phyloP scores from a whole-genome alignment of 2,113 vertebrate genomes.

The Phycodurus eques region DNA sequence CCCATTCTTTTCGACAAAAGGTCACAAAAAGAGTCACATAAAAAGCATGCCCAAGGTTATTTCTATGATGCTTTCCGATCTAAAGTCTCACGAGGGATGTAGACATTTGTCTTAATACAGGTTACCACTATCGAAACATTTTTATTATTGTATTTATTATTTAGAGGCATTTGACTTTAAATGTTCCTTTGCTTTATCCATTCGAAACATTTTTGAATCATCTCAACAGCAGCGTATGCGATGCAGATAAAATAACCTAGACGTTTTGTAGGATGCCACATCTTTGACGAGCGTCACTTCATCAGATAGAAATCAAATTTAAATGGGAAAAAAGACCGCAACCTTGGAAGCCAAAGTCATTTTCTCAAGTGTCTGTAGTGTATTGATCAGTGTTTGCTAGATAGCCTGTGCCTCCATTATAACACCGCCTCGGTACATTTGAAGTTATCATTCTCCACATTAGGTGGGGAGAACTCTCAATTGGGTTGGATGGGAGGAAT shows the following conservation, averaged over 20 bases:
- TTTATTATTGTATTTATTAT: no score
- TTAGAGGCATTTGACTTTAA: neutral
- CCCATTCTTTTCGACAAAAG: no score
- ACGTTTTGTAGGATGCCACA: neutral
- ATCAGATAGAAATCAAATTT: constrained; percentile 3
- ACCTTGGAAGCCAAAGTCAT: constrained; percentile 16
- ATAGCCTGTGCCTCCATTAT: constrained; percentile 24
- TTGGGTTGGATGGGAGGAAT: constrained; percentile 50
- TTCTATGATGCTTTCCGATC: neutral
- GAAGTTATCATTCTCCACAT: constrained; percentile 47
- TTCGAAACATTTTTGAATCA: neutral
- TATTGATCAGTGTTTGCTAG: constrained; percentile 54
- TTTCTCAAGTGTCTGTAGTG: constrained; percentile 35
- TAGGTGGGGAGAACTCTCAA: constrained; percentile 49
- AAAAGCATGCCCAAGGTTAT: no score
- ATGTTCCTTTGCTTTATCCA: neutral
- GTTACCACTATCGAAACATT: no score
- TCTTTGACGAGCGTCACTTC: constrained; percentile 6
- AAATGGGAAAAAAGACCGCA: constrained; percentile 14
- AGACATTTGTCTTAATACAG: neutral
- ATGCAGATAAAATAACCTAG: neutral
- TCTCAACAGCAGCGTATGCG: neutral
- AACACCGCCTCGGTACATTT: constrained; percentile 29
- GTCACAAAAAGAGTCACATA: no score
- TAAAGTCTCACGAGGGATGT: neutral